Conservation (phyloP, 30 jellyfish, hydroid and myxozoan genomes). For the Chrysaora quinquecirrha region DNA sequence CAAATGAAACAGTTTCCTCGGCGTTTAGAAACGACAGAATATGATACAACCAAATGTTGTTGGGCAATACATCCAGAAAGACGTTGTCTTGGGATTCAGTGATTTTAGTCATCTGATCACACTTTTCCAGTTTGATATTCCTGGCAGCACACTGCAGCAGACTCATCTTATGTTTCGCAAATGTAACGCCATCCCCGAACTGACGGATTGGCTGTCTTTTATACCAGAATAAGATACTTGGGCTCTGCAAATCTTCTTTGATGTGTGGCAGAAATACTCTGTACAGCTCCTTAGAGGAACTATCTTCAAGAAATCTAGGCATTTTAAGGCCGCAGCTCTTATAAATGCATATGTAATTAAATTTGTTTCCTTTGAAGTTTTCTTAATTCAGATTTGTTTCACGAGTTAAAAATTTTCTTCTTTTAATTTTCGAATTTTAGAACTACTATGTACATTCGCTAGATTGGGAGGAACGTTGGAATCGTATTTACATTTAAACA, state of each 20-base stretch:
- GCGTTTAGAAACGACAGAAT: conserved; percentile 14
- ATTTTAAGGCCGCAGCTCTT: background rate
- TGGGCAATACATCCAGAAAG: conserved; percentile 4
- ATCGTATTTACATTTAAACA: no score
- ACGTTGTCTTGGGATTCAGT: background rate
- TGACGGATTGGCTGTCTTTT: conserved; percentile 34
- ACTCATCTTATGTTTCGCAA: conserved; percentile 63
- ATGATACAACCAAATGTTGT: conserved; percentile 28
- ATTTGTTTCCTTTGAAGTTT: background rate
- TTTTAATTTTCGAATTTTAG: no score
- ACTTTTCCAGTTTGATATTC: background rate
- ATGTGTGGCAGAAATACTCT: conserved; percentile 44
- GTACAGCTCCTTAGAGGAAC: conserved; percentile 11
- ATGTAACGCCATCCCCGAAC: conserved; percentile 60
- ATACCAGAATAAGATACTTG: conserved; percentile 63
- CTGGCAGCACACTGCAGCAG: conserved; percentile 6
- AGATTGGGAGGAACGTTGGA: no score
- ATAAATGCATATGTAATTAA: background rate
- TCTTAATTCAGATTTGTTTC: background rate
- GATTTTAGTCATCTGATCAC: background rate
- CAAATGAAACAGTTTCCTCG: conserved; percentile 24
- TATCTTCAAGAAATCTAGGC: background rate
- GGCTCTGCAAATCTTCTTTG: conserved; percentile 33
- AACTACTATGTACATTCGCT: no score
- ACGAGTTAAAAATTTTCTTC: background rate